Evolutionary conservation across 2,888 invertebrate species (phyloP), one percentile per base, ranked within the genome.

Genomic region (Cataglyphis rosenhaueri): DNA sequence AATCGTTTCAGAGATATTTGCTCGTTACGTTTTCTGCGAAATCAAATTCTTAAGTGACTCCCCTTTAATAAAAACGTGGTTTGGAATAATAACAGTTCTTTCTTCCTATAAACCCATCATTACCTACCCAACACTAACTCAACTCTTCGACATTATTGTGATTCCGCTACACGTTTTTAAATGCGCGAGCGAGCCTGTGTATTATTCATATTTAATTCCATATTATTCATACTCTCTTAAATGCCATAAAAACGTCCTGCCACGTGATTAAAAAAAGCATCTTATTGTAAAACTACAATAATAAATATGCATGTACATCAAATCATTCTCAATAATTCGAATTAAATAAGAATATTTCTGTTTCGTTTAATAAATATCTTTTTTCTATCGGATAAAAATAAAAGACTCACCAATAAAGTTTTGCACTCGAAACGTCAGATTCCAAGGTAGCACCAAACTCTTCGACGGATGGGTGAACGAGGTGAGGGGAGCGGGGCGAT

Each of bases 21-120:
- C 52, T 68, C 68, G 38, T 68, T 70, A 76, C 15, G 35, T 15
- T 41, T 76, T 76, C 71, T 32, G 15, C 71, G 76, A 70, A 76
- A 70, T 70, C 70, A 55, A 57, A 70, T 57, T 38, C 29, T 15
- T n/a, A 38, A 74, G 62, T 21, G 41, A 55, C n/a, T 55, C 55
- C 55, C n/a, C 25, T 38, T 76, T 29, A 38, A 35, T 68, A 70
- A 70, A 70, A 76, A 55, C n/a, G 29, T 29, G 41, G 38, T 71
- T 32, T 70, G 41, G 57, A 76, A 76, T 68, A 76, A 70, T 38
- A 76, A 32, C 71, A 57, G 41, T 57, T 70, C 68, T 76, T 76
- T 76, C 76, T 76, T 76, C 41, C 25, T 29, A 21, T 32, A 57
- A 76, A 76, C 55, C 71, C 55, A 41, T 76, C 55, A 76, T 76